phyloP scores from a whole-genome alignment of 2,888 invertebrate species.

The Lordiphosa andalusiaca region DNA sequence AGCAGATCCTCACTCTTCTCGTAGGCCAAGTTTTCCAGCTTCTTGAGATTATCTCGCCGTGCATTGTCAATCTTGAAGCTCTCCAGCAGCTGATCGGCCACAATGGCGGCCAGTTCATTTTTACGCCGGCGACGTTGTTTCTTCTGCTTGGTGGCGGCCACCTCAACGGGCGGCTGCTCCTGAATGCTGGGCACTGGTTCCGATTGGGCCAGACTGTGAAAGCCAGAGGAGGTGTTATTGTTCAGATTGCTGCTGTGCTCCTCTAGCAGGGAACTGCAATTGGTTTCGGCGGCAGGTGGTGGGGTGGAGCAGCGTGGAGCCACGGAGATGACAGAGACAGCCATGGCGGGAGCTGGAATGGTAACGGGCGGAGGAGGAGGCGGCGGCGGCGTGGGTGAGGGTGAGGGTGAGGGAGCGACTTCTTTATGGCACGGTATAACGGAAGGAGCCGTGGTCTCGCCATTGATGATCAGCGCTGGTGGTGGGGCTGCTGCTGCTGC shows the following conservation, averaged over 20 bases:
- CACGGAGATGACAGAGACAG: slow-evolving; percentile 59
- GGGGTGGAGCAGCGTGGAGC: slow-evolving; percentile 42
- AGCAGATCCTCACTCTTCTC: slow-evolving; percentile 79
- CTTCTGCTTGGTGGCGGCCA: slow-evolving; percentile 43
- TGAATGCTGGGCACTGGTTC: slow-evolving; percentile 30
- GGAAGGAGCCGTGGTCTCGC: no score
- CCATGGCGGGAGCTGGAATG: slow-evolving; percentile 30
- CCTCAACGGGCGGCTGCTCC: not conserved
- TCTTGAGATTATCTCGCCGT: slow-evolving; percentile 79
- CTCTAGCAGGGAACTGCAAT: slow-evolving; percentile 46
- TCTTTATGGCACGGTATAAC: no score
- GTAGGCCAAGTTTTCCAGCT: slow-evolving; percentile 79
- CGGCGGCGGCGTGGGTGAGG: no score
- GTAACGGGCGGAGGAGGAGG: not conserved
- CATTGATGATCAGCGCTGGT: no score
- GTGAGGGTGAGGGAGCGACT: not conserved
- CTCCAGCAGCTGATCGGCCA: slow-evolving; percentile 79
- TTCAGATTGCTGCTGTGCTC: slow-evolving; percentile 71
- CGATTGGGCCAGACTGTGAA: slow-evolving; percentile 68
- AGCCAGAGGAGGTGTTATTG: slow-evolving; percentile 75
- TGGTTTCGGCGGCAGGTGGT: slow-evolving; percentile 18
- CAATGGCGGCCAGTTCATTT: slow-evolving; percentile 80
- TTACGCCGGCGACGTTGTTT: slow-evolving; percentile 78
- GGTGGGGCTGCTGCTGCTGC: not conserved
- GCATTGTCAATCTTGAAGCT: slow-evolving; percentile 80